Evolutionary conservation across 2,797 vertebrate species (phyloP).

Genomic region (Orestias chungarensis): DNA sequence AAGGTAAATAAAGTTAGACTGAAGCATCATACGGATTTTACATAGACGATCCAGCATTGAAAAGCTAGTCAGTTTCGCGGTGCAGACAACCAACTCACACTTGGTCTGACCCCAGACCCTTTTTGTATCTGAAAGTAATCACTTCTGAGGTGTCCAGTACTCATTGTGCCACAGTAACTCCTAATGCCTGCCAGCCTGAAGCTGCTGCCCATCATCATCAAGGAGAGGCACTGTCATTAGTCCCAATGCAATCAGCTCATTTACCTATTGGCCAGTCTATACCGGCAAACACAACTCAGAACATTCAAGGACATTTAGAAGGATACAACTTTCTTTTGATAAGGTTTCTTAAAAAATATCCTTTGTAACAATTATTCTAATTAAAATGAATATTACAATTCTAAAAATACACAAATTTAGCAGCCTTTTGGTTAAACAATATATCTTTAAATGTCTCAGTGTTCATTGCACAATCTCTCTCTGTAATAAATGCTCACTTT

Average conservation of each 20-base stretch:
- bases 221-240: constrained; percentile 38
- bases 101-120: constrained; percentile 60
- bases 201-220: constrained; percentile 57
- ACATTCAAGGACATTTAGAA: constrained; percentile 14
- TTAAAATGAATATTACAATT: too few relatives aligned
- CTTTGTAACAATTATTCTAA: background rate
- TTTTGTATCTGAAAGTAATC: constrained; percentile 62
- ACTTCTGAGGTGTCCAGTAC: constrained; percentile 57
- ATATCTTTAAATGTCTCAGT: background rate
- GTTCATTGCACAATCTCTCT: too few relatives aligned
- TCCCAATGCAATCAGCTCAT: constrained; percentile 33
- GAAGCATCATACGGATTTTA: constrained; percentile 17
- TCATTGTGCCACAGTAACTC: constrained; percentile 48
- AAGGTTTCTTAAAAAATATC: background rate
- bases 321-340: background rate
- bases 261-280: constrained; percentile 27
- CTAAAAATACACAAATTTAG: background rate
- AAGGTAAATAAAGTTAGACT: constrained; percentile 13
- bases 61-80: constrained; percentile 35
- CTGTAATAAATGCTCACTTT: background rate
- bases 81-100: constrained; percentile 32
- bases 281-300: constrained; percentile 16
- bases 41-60: constrained; percentile 22
- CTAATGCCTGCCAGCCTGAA: constrained; percentile 45
- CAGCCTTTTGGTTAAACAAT: background rate